A percentile compares a stretch with the other conserved stretches of the same genome.
Conservation (phyloP, 1,140 invertebrate species). For the Limonius californicus region DNA sequence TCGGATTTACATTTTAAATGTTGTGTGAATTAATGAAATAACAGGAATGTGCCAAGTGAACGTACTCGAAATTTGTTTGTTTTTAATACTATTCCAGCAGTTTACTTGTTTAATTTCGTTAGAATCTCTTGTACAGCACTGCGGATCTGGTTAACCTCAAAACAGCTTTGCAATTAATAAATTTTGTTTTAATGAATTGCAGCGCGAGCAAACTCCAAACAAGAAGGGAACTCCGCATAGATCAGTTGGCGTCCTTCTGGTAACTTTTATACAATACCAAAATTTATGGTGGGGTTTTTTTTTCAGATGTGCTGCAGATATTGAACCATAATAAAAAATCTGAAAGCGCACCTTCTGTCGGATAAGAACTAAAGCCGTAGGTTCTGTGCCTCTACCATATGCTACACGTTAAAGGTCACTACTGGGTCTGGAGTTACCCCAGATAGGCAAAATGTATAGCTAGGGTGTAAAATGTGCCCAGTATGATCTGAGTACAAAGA, state of each 20-base stretch:
- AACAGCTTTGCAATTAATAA: neutral
- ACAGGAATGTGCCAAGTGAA: neutral
- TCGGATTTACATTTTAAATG: too few relatives aligned
- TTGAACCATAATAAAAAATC: neutral
- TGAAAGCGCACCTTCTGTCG: too few relatives aligned
- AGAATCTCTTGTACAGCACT: neutral
- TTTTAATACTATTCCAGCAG: neutral
- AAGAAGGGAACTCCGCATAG: neutral
- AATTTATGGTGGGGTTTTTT: neutral
- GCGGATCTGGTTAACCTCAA: neutral
- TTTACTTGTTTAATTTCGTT: neutral
- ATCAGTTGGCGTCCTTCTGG: too few relatives aligned
- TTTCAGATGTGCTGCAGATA: neutral
- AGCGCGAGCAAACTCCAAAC: neutral
- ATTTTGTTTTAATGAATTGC: neutral
- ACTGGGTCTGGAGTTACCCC: too few relatives aligned
- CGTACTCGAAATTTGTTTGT: neutral
- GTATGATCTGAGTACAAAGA: too few relatives aligned
- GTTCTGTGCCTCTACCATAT: neutral
- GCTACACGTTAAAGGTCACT: too few relatives aligned
- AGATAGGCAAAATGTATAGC: too few relatives aligned
- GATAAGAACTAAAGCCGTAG: too few relatives aligned
- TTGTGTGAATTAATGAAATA: too few relatives aligned
- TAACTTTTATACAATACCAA: too few relatives aligned
- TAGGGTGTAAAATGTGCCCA: neutral